Base-by-base conservation (phyloP, 2,113 vertebrate genomes). In the Rhinopithecus roxellana region DNA sequence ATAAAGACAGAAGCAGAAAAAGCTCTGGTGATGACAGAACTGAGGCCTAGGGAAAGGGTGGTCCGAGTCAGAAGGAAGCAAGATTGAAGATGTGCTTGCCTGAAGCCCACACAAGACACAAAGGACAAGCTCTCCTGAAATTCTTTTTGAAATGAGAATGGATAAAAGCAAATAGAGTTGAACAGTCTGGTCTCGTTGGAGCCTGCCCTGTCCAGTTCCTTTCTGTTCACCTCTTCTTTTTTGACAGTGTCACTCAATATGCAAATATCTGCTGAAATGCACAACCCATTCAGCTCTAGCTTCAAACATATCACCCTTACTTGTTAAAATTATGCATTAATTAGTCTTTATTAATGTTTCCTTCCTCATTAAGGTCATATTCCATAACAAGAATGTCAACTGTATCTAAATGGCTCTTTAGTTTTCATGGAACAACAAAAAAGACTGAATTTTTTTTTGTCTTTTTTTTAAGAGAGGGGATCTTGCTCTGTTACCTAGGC, bases 321-420 rank as follows among this genome's bases (percentile, higher is more conserved):
- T 89, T 67, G 18, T 45, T 88, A 79, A 93, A 93, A 93, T 90
- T 83, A 87, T 57, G 86, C 70, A 78, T 48, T 69, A 94, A 67
- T 89, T 75, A 78, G 22, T 79, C 78, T 57, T 87, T 82, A 79
- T 96, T 96, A 94, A 79, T 30, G 70, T 93, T 59, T 87, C 55
- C 50, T 52, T 85, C 40, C 45, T 83, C 50, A 43, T 89, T 80
- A 87, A 87, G 27, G 75, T 52, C 27, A 30, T 64, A 64, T 69
- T 74, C 83, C n/a, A n/a, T 40, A 84, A 64, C 12, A 95, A 77
- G 83, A 79, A 86, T 55, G 4, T 74, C 93, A 93, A 80, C 27
- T 80, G 79, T 22, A 69, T 85, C 50, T 67, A 95, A 94, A 94
- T 6, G 59, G 83, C 52, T 69, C 50, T 87, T 97, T 81, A 72